Percentiles rank a stretch among this genome's conserved stretches.
These are phyloP conservation scores for Cecidostiba fungosa DNA, from an alignment of 2,888 invertebrate genomes.

Conservation along the genomic window DNA sequence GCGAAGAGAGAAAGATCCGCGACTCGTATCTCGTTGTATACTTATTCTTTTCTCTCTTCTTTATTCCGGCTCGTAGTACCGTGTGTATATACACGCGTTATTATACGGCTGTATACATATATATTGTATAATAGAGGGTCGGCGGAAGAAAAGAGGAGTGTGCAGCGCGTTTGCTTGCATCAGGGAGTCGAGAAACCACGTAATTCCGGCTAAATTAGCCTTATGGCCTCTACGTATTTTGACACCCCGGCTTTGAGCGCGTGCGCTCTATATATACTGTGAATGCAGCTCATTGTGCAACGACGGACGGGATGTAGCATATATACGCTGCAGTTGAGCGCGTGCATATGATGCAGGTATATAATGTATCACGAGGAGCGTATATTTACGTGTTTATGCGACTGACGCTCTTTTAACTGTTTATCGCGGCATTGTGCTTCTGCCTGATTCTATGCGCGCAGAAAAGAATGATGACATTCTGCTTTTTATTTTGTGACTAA, in stretches of 20 bases:
- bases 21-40: constrained; percentile 38
- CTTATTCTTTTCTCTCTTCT: constrained; percentile 51
- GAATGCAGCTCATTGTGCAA: constrained; percentile 53
- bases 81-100: neutral
- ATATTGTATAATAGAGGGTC: neutral
- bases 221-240: constrained; percentile 77
- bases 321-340: neutral
- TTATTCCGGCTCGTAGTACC: constrained; percentile 34
- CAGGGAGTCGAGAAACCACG: constrained; percentile 41
- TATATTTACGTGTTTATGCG: neutral
- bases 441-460: neutral
- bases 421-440: neutral
- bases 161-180: neutral
- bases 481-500: too few relatives aligned
- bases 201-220: constrained; percentile 78
- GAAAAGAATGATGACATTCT: too few relatives aligned
- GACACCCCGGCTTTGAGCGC: constrained; percentile 70
- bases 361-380: neutral
- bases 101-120: neutral
- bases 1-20: neutral
- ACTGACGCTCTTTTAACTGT: neutral
- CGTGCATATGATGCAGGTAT: neutral
- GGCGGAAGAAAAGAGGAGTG: neutral
- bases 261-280: constrained; percentile 23
- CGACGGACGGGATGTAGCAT: neutral